phyloP scores from a whole-genome alignment of 2,797 vertebrate species.

The Paguma larvata region DNA sequence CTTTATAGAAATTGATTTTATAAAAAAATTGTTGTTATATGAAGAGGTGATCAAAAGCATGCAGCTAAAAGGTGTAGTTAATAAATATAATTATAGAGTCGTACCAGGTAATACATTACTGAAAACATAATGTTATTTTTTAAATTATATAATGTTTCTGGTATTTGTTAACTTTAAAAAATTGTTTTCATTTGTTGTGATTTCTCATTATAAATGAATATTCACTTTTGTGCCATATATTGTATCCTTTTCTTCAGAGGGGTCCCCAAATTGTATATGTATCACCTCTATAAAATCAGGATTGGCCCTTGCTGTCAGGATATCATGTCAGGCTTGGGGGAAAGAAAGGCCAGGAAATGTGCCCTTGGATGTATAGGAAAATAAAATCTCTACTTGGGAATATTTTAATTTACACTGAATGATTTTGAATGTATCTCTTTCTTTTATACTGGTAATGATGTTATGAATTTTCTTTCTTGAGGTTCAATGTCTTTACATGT shows the following conservation, averaged over 20 bases:
- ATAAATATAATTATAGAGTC: background rate
- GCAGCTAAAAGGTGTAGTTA: background rate
- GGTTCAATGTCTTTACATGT: background rate
- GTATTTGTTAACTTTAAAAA: background rate
- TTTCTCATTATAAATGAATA: background rate
- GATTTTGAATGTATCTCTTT: background rate
- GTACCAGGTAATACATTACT: background rate
- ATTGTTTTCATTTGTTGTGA: background rate
- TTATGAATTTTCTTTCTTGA: background rate
- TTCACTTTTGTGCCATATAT: background rate
- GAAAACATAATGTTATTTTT: background rate
- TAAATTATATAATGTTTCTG: background rate
- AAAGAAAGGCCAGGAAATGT: background rate
- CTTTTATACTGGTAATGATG: background rate
- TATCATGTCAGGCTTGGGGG: background rate
- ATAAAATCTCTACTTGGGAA: background rate
- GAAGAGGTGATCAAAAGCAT: background rate
- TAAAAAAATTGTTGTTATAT: slow-evolving; percentile 29
- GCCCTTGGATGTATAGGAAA: background rate
- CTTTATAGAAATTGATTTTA: background rate
- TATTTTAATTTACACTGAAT: background rate
- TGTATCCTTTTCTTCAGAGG: background rate
- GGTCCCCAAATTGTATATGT: background rate
- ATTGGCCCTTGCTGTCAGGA: background rate
- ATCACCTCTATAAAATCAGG: background rate